Evolutionary conservation across 1,140 invertebrate genomes (phyloP), one percentile per base, ranked within the genome.

Genomic region (Argopecten irradians): DNA sequence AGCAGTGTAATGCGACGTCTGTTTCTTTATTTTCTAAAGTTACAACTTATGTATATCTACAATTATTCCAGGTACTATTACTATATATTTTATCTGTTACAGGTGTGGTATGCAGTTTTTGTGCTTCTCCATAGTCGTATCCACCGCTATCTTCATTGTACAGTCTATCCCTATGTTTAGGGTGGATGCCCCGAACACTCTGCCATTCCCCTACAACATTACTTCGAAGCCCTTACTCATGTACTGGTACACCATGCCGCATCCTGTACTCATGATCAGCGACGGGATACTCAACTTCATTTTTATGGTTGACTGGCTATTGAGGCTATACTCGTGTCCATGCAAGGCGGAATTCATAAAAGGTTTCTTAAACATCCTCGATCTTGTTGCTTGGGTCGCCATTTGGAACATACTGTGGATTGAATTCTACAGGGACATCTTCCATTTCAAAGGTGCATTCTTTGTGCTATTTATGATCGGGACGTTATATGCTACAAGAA

Each of bases 171-270:
- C 55, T 22, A 28, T 28, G n/a, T 71, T 71, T n/a, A 22, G 55
- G n/a, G 55, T 71, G n/a, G 55, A 71, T n/a, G 55, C 55, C 13
- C 55, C 55, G 22, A 71, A 71, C n/a, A 71, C 55, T 71, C n/a
- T 71, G 22, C 55, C 55, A 1, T 71, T 71, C 16, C 55, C 55
- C 5, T 71, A 71, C 55, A 71, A 71, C 13, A 71, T 71, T 71
- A 71, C 55, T 5, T 71, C 55, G 22, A 28, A 71, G 22, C 55
- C 55, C 0, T n/a, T 71, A 22, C 55, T 71, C 22, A 71, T 71
- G 55, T 71, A 71, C n/a, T 71, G 55, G 55, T 71, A 71, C 55
- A 71, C 55, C n/a, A 71, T 71, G 55, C 55, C 55, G 28, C 55
- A 71, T 11, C 55, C 55, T 1, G n/a, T 71, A 71, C 55, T 71